Evolutionary conservation across 2,888 invertebrate genomes (phyloP).

Genomic region (Coleophora flavipennella): DNA sequence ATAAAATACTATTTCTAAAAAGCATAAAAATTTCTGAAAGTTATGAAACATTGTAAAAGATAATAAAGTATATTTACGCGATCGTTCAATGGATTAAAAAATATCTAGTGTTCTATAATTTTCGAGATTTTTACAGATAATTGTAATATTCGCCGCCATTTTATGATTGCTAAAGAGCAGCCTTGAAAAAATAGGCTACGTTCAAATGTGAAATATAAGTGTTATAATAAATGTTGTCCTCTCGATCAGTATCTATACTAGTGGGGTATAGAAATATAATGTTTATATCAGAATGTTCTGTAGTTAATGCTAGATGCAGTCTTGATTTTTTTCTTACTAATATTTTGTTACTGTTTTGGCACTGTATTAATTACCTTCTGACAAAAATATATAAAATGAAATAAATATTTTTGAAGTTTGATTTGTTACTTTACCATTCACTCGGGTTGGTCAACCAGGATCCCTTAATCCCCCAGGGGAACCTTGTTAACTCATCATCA

Average conservation of each 20-base stretch:
- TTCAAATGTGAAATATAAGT: slow-evolving; percentile 62
- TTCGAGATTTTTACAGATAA: too few relatives aligned
- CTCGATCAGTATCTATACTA: too few relatives aligned
- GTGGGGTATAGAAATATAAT: too few relatives aligned
- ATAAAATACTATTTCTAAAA: too few relatives aligned
- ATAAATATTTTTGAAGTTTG: slow-evolving; percentile 50
- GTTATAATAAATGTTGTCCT: slow-evolving; percentile 52
- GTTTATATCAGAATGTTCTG: slow-evolving; percentile 42
- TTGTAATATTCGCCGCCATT: too few relatives aligned
- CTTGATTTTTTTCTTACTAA: slow-evolving; percentile 68
- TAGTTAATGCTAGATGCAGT: slow-evolving; percentile 70
- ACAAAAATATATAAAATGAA: slow-evolving; percentile 71
- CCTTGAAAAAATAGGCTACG: slow-evolving; percentile 28
- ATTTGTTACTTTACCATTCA: slow-evolving; percentile 24
- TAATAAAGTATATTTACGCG: too few relatives aligned
- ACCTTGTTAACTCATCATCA: too few relatives aligned
- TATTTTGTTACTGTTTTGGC: slow-evolving; percentile 72
- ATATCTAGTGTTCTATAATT: too few relatives aligned
- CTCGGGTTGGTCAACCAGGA: not conserved
- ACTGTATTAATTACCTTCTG: slow-evolving; percentile 73
- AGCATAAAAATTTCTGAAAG: too few relatives aligned
- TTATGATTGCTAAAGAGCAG: not conserved
- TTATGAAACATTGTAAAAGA: too few relatives aligned
- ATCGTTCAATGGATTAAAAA: too few relatives aligned
- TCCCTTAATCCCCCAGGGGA: too few relatives aligned